Conservation (phyloP, 1,140 invertebrate species). For the Lycorma delicatula region DNA sequence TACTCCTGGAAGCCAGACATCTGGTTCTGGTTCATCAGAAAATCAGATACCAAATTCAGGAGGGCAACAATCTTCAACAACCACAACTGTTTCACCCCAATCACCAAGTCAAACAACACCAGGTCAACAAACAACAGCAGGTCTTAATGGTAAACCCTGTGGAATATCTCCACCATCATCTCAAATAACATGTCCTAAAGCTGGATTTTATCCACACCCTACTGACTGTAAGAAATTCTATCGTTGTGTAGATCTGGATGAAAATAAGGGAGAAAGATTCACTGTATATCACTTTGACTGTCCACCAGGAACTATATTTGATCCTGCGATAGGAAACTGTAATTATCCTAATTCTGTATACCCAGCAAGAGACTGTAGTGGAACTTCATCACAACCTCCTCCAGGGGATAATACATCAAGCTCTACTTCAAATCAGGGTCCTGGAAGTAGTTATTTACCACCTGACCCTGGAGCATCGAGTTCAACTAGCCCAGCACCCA, state of each 20-base stretch:
- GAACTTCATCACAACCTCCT: neutral
- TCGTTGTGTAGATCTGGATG: constrained; percentile 52
- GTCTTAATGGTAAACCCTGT: constrained; percentile 1
- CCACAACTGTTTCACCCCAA: constrained; percentile 11
- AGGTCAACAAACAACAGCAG: constrained; percentile 3
- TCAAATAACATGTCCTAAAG: constrained; percentile 28
- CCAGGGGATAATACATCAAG: no score
- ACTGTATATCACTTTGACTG: constrained; percentile 46
- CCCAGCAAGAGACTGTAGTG: constrained; percentile 40
- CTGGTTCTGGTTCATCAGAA: constrained; percentile 9
- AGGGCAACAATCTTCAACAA: neutral
- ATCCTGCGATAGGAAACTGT: constrained; percentile 43
- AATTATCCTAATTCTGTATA: constrained; percentile 46
- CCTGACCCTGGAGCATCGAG: no score
- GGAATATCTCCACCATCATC: constrained; percentile 10
- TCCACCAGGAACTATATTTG: constrained; percentile 45
- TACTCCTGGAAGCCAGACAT: constrained; percentile 6
- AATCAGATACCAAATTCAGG: constrained; percentile 3
- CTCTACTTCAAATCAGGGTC: constrained; percentile 2
- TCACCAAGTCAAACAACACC: constrained; percentile 10
- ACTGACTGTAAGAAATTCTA: constrained; percentile 61
- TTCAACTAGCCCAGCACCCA: no score
- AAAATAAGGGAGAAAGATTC: constrained; percentile 49
- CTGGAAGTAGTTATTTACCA: no score
- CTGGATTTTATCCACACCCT: constrained; percentile 55